Conservation (phyloP, 2,113 vertebrate species). For the Chloropsis cyanopogon region DNA sequence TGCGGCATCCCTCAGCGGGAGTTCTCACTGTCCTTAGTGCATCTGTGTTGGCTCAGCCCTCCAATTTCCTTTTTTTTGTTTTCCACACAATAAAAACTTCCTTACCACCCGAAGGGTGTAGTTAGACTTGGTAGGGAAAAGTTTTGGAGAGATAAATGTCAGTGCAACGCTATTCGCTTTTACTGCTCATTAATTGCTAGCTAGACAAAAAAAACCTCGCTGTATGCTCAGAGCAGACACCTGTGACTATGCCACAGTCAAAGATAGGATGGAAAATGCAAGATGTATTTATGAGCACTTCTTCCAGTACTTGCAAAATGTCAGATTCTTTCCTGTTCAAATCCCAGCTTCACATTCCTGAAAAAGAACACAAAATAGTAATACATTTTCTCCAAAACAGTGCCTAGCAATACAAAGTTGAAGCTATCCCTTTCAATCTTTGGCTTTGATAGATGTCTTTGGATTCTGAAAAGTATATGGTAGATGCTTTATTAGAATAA, state of each 20-base stretch:
- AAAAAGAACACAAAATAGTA: neutral
- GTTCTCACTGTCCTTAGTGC: neutral
- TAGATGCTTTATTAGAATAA: slow-evolving; percentile 20
- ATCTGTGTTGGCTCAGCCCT: neutral
- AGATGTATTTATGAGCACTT: neutral
- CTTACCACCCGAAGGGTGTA: neutral
- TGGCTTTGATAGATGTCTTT: neutral
- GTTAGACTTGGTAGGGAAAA: neutral
- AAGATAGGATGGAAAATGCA: neutral
- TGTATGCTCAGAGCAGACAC: neutral
- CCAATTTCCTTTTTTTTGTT: neutral
- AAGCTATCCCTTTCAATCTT: neutral
- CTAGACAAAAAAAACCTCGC: neutral
- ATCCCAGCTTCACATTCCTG: neutral
- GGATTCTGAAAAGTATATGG: neutral
- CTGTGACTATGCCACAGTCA: neutral
- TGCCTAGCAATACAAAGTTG: neutral
- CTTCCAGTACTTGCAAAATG: neutral
- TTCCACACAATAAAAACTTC: neutral
- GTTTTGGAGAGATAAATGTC: neutral
- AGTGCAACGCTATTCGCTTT: neutral
- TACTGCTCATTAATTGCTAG: neutral
- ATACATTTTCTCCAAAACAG: neutral
- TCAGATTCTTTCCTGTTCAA: neutral
- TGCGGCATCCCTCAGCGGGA: neutral